Evolutionary conservation across 2,113 vertebrate genomes (phyloP).

Genomic region (Daubentonia madagascariensis): DNA sequence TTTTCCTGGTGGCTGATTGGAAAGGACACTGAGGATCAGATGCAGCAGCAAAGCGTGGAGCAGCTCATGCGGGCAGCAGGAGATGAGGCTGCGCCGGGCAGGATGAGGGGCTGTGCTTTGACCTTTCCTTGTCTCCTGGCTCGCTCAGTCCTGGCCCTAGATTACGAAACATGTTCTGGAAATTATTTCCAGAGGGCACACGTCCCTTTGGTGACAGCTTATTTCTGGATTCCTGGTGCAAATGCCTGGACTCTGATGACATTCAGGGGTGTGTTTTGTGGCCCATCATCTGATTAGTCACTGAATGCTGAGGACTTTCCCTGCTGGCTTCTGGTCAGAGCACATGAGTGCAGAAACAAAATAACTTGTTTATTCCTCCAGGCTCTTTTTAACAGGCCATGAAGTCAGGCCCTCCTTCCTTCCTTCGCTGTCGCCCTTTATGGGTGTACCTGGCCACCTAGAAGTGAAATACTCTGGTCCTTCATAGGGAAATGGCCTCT

Average conservation of each 20-base stretch:
- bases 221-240: slow-evolving; percentile 60
- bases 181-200: slow-evolving; percentile 78
- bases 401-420: not conserved
- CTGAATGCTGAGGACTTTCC: slow-evolving; percentile 80
- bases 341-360: slow-evolving; percentile 76
- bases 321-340: slow-evolving; percentile 53
- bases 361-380: slow-evolving; percentile 75
- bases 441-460: not conserved
- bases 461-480: not conserved
- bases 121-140: slow-evolving; percentile 78
- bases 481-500: not conserved
- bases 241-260: slow-evolving; percentile 69
- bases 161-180: slow-evolving; percentile 80
- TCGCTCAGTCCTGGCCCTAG: slow-evolving; percentile 43
- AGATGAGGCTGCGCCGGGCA: not conserved
- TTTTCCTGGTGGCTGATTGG: not conserved
- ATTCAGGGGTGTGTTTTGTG: slow-evolving; percentile 81
- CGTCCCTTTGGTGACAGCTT: slow-evolving; percentile 66
- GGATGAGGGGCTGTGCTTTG: not conserved
- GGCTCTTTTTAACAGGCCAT: slow-evolving; percentile 45
- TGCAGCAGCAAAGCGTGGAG: not conserved
- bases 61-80: fast-evolving
- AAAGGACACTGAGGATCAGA: not conserved
- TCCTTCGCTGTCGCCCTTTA: not conserved
- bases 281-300: slow-evolving; percentile 81